Conservation (phyloP, 2,797 vertebrate species). For the Molossus alvarezi region DNA sequence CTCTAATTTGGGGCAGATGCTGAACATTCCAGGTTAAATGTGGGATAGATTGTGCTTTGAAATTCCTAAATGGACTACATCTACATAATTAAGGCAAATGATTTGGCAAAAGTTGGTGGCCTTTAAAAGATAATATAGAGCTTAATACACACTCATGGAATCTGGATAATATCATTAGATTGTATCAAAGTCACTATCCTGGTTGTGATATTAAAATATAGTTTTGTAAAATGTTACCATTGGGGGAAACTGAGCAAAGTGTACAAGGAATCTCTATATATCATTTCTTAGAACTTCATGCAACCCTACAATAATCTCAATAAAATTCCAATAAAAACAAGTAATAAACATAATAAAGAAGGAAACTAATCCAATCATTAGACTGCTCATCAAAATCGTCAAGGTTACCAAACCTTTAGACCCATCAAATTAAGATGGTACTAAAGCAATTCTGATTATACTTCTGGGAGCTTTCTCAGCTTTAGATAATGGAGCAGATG, state of each 20-base stretch:
- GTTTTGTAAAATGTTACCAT: background rate
- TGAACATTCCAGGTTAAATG: conserved; percentile 33
- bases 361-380: conserved; percentile 45
- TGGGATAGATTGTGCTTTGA: background rate
- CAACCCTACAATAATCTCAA: conserved; percentile 61
- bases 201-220: background rate
- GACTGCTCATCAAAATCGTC: conserved; percentile 53
- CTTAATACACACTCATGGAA: background rate
- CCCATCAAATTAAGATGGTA: background rate
- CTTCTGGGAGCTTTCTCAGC: conserved; percentile 57
- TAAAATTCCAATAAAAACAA: conserved; percentile 42
- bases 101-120: conserved; percentile 38
- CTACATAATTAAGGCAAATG: conserved; percentile 26
- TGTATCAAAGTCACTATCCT: background rate
- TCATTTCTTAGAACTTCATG: background rate
- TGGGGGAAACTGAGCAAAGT: background rate
- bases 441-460: conserved; percentile 14
- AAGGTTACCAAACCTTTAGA: conserved; percentile 23
- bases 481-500: conserved; percentile 58
- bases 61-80: conserved; percentile 36
- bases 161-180: background rate
- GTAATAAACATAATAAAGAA: background rate
- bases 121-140: background rate
- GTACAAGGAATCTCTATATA: background rate
- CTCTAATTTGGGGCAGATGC: conserved; percentile 12